These are phyloP conservation scores for Cardiocondyla obscurior DNA, from an alignment of 1,140 invertebrate species.

Conservation along the genomic window DNA sequence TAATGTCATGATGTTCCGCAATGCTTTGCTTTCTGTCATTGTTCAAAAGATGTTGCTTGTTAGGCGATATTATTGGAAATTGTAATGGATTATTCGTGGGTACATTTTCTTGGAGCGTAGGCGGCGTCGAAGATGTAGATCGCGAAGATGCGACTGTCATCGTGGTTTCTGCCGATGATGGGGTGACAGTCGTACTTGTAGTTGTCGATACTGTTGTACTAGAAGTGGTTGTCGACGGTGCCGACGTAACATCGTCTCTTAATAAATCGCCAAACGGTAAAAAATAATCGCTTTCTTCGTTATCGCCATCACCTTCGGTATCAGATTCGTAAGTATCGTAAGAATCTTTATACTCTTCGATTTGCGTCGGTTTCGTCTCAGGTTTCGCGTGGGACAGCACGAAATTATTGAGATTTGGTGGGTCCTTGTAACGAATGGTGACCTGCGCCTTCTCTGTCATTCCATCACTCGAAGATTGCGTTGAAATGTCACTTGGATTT, in stretches of 20 bases:
- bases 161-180: slow-evolving; percentile 7
- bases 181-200: neutral
- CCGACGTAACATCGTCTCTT: slow-evolving; percentile 15
- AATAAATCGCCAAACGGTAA: neutral
- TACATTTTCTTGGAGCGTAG: neutral
- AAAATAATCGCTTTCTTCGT: slow-evolving; percentile 24
- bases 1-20: slow-evolving; percentile 24
- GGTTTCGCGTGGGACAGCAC: slow-evolving; percentile 41
- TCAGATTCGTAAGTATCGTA: slow-evolving; percentile 74
- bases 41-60: slow-evolving; percentile 69
- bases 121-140: neutral
- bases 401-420: slow-evolving; percentile 65
- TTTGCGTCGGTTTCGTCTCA: slow-evolving; percentile 48
- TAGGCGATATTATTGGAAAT: neutral
- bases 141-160: neutral
- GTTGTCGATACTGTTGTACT: slow-evolving; percentile 58
- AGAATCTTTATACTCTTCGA: slow-evolving; percentile 75
- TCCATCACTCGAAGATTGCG: neutral
- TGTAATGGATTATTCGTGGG: neutral
- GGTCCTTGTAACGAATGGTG: slow-evolving; percentile 32
- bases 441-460: neutral
- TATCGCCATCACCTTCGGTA: slow-evolving; percentile 42
- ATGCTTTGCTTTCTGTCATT: slow-evolving; percentile 52
- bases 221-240: neutral
- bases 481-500: neutral